Conservation (phyloP, 2,888 invertebrate genomes). For the Dynastes tityus region DNA sequence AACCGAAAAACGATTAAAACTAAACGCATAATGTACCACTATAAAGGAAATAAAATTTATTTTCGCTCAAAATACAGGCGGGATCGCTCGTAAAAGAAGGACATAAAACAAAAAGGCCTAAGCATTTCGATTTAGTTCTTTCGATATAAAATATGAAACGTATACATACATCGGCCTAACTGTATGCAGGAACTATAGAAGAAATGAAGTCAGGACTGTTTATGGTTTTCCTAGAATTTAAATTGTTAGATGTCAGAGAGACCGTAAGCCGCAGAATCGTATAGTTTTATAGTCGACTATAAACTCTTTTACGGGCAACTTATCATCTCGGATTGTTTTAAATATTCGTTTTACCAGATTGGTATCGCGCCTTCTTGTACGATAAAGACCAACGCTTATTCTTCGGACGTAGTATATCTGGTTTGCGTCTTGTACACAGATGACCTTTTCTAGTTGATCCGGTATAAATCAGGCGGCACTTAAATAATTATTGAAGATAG, state of each 20-base stretch:
- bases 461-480: constrained; percentile 7
- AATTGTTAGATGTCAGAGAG: constrained; percentile 8
- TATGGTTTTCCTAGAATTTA: constrained; percentile 43
- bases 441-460: constrained; percentile 5
- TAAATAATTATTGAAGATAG: neutral
- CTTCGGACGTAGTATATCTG: neutral
- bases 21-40: neutral
- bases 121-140: neutral
- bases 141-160: constrained; percentile 1
- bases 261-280: constrained; percentile 34
- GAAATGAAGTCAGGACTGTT: constrained; percentile 7
- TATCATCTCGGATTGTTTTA: constrained; percentile 44
- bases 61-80: neutral
- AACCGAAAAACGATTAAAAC: constrained; percentile 6
- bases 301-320: constrained; percentile 37
- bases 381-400: neutral
- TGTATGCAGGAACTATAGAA: neutral
- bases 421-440: constrained; percentile 15
- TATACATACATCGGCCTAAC: neutral
- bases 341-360: constrained; percentile 44
- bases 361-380: neutral
- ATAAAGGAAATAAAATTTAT: constrained; percentile 10
- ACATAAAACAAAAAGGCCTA: constrained; percentile 22
- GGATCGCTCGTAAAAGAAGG: neutral
- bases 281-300: constrained; percentile 37